phyloP scores from a whole-genome alignment of 2,113 vertebrate species.

The Hemiprocne comata region DNA sequence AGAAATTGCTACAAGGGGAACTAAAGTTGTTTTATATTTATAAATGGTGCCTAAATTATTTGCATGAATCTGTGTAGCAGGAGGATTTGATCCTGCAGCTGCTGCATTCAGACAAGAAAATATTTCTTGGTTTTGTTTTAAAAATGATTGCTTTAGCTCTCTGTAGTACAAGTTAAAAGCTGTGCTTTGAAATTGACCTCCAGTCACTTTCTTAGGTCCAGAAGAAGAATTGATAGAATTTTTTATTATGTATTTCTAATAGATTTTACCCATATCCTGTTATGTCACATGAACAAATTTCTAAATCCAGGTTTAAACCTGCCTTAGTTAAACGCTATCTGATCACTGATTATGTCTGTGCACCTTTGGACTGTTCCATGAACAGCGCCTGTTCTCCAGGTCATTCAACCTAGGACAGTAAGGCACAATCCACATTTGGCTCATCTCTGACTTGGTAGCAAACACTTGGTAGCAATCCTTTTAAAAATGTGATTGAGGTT shows the following conservation, averaged over 20 bases:
- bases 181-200: neutral
- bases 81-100: conserved; percentile 2
- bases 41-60: neutral
- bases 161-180: neutral
- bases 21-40: neutral
- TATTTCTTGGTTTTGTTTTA: neutral
- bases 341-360: neutral
- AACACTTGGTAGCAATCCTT: neutral
- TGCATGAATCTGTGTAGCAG: neutral
- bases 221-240: neutral
- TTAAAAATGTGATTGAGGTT: neutral
- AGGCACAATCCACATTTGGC: neutral
- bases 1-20: neutral
- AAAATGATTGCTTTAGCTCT: neutral
- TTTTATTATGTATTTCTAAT: neutral
- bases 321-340: neutral
- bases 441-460: neutral
- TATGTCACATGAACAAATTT: neutral
- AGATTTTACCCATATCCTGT: neutral
- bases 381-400: neutral
- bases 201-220: neutral
- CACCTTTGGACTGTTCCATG: neutral
- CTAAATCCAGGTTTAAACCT: neutral
- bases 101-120: neutral
- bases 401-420: neutral